phyloP scores from a whole-genome alignment of 2,113 vertebrate species.

The Brachypodius melanocephalos region DNA sequence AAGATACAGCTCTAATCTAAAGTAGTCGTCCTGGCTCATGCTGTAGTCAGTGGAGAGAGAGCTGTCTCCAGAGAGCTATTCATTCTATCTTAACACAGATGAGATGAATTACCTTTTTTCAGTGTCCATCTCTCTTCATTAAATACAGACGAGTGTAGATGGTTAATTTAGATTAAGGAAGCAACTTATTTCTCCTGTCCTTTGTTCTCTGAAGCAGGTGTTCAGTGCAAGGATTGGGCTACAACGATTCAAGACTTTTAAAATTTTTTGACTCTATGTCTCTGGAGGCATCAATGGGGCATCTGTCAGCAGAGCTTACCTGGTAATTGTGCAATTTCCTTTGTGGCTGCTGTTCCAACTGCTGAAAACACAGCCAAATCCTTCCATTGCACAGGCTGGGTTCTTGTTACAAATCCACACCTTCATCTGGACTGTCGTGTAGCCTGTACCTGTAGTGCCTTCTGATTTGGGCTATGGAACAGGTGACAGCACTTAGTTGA shows the following conservation, averaged over 20 bases:
- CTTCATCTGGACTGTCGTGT: fast-evolving
- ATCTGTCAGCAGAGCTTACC: neutral
- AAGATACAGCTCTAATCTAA: neutral
- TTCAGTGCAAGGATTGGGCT: neutral
- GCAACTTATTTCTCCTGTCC: neutral
- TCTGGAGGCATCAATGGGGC: neutral
- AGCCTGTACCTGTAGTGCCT: neutral
- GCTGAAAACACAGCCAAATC: neutral
- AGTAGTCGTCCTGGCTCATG: neutral
- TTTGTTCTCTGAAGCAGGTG: neutral
- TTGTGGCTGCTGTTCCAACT: neutral
- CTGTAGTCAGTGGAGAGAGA: neutral
- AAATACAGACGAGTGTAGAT: neutral
- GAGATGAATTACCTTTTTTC: neutral
- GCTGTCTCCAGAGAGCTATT: neutral
- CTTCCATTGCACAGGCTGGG: neutral
- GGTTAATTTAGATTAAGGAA: neutral
- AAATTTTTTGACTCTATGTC: neutral
- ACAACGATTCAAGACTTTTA: neutral
- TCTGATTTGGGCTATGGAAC: neutral
- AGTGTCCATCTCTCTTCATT: neutral
- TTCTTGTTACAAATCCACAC: neutral
- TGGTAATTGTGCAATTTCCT: neutral
- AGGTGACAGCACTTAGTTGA: neutral
- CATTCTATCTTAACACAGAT: neutral